phyloP scores from a whole-genome alignment of 1,140 invertebrate species.

The Brachionus calyciflorus region DNA sequence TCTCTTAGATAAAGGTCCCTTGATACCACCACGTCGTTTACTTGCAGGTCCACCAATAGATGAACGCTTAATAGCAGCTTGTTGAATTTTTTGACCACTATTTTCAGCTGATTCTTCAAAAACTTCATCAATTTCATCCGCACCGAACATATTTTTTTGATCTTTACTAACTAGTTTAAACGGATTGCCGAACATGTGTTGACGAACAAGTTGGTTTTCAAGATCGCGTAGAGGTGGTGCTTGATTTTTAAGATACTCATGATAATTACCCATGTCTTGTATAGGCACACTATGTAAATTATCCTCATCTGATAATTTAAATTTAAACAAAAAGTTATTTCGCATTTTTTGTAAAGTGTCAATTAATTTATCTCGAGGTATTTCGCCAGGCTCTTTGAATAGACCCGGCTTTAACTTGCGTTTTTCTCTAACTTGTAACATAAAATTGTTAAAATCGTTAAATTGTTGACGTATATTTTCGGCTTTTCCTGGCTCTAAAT shows the following conservation, averaged over 20 bases:
- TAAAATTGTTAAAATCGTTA: constrained; percentile 46
- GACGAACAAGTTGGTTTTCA: constrained; percentile 86
- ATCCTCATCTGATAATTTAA: constrained; percentile 65
- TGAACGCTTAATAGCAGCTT: constrained; percentile 17
- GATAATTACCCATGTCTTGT: constrained; percentile 97
- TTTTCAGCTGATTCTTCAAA: constrained; percentile 23
- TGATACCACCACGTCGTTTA: constrained; percentile 29
- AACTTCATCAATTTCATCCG: constrained; percentile 47
- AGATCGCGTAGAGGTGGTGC: constrained; percentile 86
- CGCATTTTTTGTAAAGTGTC: constrained; percentile 91
- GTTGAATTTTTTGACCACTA: constrained; percentile 22
- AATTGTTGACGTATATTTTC: constrained; percentile 36
- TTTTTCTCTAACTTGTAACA: not conserved
- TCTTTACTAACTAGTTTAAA: constrained; percentile 74
- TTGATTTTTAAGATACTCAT: constrained; percentile 92
- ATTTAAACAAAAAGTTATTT: constrained; percentile 82
- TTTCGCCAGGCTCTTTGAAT: constrained; percentile 38
- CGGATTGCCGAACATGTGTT: constrained; percentile 98
- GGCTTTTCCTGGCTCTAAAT: constrained; percentile 15
- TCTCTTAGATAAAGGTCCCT: constrained; percentile 33
- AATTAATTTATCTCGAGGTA: constrained; percentile 71
- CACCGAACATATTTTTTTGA: constrained; percentile 25
- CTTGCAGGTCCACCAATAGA: constrained; percentile 13
- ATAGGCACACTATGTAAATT: constrained; percentile 88
- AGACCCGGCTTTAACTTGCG: constrained; percentile 13